These are phyloP conservation scores for Aegypius monachus DNA, from an alignment of 2,113 vertebrate species.

Conservation along the genomic window DNA sequence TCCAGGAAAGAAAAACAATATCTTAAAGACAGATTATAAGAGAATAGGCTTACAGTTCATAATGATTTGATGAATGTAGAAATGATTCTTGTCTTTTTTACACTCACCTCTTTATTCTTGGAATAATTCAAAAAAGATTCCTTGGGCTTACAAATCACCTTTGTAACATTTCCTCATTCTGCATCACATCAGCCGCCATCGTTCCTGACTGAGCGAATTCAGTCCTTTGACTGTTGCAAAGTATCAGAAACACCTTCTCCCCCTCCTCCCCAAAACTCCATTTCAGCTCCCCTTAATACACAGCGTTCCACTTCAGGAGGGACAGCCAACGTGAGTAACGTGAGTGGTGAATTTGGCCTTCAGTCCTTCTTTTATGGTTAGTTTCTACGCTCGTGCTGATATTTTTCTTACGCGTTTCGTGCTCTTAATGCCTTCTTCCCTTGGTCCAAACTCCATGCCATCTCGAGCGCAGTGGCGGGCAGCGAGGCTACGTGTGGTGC, in stretches of 20 bases:
- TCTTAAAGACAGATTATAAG: not conserved
- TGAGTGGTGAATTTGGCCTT: not conserved
- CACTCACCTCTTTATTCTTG: not conserved
- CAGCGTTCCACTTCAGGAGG: not conserved
- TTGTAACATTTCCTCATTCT: not conserved
- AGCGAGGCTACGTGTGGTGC: not conserved
- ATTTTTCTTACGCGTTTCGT: not conserved
- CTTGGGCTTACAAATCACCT: not conserved
- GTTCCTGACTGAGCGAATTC: not conserved
- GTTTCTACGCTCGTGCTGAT: not conserved
- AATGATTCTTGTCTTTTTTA: not conserved
- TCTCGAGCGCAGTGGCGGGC: not conserved
- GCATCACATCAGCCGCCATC: not conserved
- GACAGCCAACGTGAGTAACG: no score
- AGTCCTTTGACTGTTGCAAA: not conserved
- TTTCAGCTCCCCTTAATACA: not conserved
- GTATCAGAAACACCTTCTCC: not conserved
- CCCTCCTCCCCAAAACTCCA: no score
- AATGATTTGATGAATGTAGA: not conserved
- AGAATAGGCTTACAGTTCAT: not conserved
- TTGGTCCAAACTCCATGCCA: not conserved
- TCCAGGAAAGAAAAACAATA: not conserved
- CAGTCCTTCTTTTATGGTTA: not conserved
- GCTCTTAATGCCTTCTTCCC: not conserved
- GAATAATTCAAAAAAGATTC: not conserved